Evolutionary conservation across 1,140 invertebrate species (phyloP), one percentile per base, ranked within the genome.

Genomic region (Macrobrachium nipponense): DNA sequence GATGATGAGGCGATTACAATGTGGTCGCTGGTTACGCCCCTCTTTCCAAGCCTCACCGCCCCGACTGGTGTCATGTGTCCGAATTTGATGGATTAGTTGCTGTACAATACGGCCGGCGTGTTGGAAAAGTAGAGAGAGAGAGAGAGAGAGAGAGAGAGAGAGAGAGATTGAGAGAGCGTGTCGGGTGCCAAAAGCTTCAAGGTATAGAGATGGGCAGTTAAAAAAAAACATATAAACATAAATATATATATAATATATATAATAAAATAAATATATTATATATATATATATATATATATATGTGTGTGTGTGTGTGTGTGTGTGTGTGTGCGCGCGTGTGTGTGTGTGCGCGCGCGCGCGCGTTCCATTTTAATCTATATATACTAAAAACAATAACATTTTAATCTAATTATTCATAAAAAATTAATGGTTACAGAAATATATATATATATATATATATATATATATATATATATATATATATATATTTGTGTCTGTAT

Each of bases 371-470:
- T 2, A 36, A 36, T 36, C 27, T 36, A 36, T 2, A 36, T 4
- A 36, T 36, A 4, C 27, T 36, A 4, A 36, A 36, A 36, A 36
- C 27, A 36, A n/a, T n/a, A n/a, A 36, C 27, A 36, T 36, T 36
- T 36, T 36, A 1, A 36, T 36, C 27, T 36, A 36, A 36, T 2
- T 36, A 36, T 36, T 36, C 27, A 36, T 36, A 4, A 36, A 36
- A 36, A 36, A 36, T 36, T 36, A 36, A 36, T 36, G 27, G 1
- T 36, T 4, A 36, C 27, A 36, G n/a, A n/a, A n/a, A n/a, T n/a
- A n/a, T n/a, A n/a, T n/a, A n/a, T 68, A 68, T 68, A 68, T 68
- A 68, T 68, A n/a, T 68, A 68, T 68, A 68, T 68, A 68, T 68
- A 68, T 68, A 68, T 68, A 68, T 68, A 68, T 68, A 68, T 68